phyloP scores from a whole-genome alignment of 1,140 invertebrate species.

The Teleopsis dalmanni region DNA sequence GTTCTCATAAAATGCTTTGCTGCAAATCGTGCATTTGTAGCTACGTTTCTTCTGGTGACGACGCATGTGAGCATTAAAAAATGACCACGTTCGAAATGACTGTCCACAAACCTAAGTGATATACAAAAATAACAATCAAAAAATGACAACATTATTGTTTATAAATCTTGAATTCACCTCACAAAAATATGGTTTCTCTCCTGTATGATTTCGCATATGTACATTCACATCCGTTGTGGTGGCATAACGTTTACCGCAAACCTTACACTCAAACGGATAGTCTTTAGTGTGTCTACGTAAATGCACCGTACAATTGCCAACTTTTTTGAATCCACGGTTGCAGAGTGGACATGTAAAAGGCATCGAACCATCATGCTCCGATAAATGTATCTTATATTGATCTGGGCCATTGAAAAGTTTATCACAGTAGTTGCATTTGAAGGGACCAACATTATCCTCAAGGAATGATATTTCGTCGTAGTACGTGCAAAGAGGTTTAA shows the following conservation, averaged over 20 bases:
- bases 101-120: slow-evolving; percentile 11
- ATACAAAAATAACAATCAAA: too few relatives aligned
- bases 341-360: slow-evolving; percentile 23
- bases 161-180: too few relatives aligned
- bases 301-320: slow-evolving; percentile 19
- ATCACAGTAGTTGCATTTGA: slow-evolving; percentile 18
- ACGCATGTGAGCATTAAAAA: not conserved
- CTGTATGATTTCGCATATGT: slow-evolving; percentile 22
- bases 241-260: slow-evolving; percentile 22
- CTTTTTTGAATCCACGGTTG: slow-evolving; percentile 17
- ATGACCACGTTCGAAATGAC: not conserved
- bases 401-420: slow-evolving; percentile 16
- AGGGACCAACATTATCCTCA: slow-evolving; percentile 11
- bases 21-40: slow-evolving; percentile 22
- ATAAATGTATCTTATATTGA: slow-evolving; percentile 16
- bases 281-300: slow-evolving; percentile 19
- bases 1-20: slow-evolving; percentile 18
- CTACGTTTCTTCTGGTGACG: slow-evolving; percentile 19
- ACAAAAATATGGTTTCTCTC: slow-evolving; percentile 23
- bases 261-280: slow-evolving; percentile 17
- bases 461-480: slow-evolving; percentile 6
- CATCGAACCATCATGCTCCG: slow-evolving; percentile 17
- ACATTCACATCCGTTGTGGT: slow-evolving; percentile 17
- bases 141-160: too few relatives aligned
- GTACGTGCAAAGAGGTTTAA: not conserved